Base-by-base conservation (phyloP, 2,113 vertebrate genomes). In the Plecotus auritus region DNA sequence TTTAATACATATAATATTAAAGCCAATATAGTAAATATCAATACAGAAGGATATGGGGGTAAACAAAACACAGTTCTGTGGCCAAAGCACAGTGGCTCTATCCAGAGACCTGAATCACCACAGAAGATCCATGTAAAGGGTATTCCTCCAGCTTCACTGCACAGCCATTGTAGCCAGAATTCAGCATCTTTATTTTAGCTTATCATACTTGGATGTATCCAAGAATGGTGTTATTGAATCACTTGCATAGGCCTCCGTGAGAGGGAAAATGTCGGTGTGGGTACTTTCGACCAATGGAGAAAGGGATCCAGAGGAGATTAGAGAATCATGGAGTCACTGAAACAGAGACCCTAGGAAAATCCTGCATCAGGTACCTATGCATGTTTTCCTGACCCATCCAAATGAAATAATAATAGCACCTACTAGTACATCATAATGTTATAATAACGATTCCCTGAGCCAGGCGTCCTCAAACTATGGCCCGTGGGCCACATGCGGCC, bases 141-240 rank as follows among this genome's bases (percentile, higher is more conserved):
- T 81, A 7, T 40, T 40, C 28, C 37, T 1, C 20, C 20, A 54
- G 11, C 20, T 87, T 32, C 69, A 91, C 49, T n/a, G 7, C 26
- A 35, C 9, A 66, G 2, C 26, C 49, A 37, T 51, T 61, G 23
- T 26, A 28, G 16, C 66, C n/a, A 91, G 14, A 87, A 42, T 13
- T 88, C 22, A 81, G 12, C 20, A n/a, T 56, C 17, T 93, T 28
- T 66, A 54, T 64, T 80, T 92, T 45, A 72, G 40, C 22, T 93
- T 74, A 32, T 17, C 4, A 0, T 16, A 30, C 51, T 35, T 76
- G 1, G 28, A 56, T 94, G 22, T n/a, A 80, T 76, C 51, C 32
- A 64, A 74, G 4, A 17, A 40, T 59, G 28, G 5, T 45, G 16
- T 54, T 67, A 78, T 0, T 91, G 54, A 93, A 28, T 77, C 67